These are phyloP conservation scores for Apis florea DNA, from an alignment of 1,140 invertebrate genomes.

Conservation along the genomic window DNA sequence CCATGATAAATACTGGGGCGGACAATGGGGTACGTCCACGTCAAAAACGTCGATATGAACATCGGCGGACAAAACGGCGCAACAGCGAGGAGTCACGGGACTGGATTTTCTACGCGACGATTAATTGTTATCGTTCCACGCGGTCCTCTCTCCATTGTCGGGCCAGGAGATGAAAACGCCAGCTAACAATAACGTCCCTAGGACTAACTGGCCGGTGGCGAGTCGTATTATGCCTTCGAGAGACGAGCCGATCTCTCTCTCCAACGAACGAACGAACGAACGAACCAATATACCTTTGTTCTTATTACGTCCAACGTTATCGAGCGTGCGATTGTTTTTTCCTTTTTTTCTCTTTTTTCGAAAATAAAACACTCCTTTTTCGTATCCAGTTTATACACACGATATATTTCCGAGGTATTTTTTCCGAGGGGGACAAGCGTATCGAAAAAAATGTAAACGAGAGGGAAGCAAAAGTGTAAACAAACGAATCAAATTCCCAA, in stretches of 20 bases:
- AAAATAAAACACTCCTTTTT: no score
- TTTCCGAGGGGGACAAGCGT: neutral
- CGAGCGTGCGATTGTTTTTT: no score
- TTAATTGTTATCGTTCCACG: slow-evolving; percentile 45
- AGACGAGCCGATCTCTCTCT: neutral
- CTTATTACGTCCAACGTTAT: no score
- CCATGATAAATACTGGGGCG: slow-evolving; percentile 38
- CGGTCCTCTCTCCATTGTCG: slow-evolving; percentile 33
- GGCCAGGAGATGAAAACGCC: slow-evolving; percentile 21
- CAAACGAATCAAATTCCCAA: neutral
- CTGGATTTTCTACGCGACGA: slow-evolving; percentile 26
- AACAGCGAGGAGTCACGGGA: slow-evolving; percentile 39
- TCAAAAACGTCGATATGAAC: slow-evolving; percentile 40
- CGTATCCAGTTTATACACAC: no score
- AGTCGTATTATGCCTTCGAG: neutral
- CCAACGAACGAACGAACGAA: neutral
- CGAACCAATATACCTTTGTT: neutral
- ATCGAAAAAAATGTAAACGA: neutral
- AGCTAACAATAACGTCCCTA: slow-evolving; percentile 15
- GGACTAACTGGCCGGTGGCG: neutral
- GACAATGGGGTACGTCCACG: slow-evolving; percentile 27
- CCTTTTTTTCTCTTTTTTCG: no score
- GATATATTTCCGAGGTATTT: no score
- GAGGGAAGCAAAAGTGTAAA: neutral
- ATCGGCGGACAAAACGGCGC: slow-evolving; percentile 19